Evolutionary conservation across 1,140 invertebrate species (phyloP), one percentile per base, ranked within the genome.

Genomic region (Drosophila hydei): DNA sequence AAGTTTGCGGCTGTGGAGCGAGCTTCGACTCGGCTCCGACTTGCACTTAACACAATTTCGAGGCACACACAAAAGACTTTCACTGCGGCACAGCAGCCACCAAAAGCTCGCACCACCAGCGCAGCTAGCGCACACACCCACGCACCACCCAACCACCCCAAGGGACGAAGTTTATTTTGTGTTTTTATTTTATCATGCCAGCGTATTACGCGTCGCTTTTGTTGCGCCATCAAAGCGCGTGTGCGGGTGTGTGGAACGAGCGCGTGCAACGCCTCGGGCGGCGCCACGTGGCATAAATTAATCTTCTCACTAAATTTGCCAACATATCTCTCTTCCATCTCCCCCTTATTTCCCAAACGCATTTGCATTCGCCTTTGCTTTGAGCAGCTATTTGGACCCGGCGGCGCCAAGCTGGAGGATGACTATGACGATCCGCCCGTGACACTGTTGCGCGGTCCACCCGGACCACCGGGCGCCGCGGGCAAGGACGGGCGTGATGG

Each of bases 401-500:
- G 84, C 19, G 91, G 84, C 60, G 84, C 83, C 36, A 91, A 91
- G 25, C 30, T 85, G 50, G 91, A 91, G 52, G 90, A 91, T 33
- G 91, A 91, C 40, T 91, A 91, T 55, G 91, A 91, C 23, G 91
- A 91, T 65, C 90, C 90, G 1, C 91, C 90, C 2, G 89, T 91
- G 2, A 91, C 90, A 42, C 42, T 91, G 45, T 36, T 91, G 36
- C 76, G 90, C 77, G 95, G 95, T 25, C 90, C 92, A 4, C 92
- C 92, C 59, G 95, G 95, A 63, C 89, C 93, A 2, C 92, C 93
- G 7, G 95, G 95, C 27, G 62, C 92, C n/a, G 91, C 93, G 50
- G 95, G 94, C 33, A 92, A 93, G 51, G 94, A 94, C 71, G 94
- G 95, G 3, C 93, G 94, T 52, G 76, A 93, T 19, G 95, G 95